Percentiles rank a stretch among this genome's conserved stretches.
These are phyloP conservation scores for Monopterus albus DNA, from an alignment of 2,113 vertebrate species.

Conservation along the genomic window DNA sequence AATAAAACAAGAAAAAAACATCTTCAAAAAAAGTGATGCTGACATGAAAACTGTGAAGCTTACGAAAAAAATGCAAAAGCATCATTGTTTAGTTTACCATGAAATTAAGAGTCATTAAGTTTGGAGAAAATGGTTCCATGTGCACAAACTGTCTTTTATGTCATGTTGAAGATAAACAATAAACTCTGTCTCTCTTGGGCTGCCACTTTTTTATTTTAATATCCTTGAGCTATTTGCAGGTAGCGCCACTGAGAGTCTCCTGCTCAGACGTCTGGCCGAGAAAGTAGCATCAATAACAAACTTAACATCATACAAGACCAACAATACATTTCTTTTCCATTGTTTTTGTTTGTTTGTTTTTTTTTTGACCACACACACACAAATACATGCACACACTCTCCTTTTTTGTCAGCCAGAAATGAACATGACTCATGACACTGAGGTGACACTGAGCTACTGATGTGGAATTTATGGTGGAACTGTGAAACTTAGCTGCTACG, in stretches of 20 bases:
- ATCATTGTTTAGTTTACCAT: constrained; percentile 65
- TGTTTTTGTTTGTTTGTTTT: constrained; percentile 33
- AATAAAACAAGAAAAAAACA: no score
- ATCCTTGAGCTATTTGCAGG: constrained; percentile 27
- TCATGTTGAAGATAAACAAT: constrained; percentile 54
- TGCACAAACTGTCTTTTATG: constrained; percentile 46
- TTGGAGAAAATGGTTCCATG: constrained; percentile 59
- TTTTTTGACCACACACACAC: constrained; percentile 4
- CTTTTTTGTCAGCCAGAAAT: constrained; percentile 20
- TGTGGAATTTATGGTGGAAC: constrained; percentile 53
- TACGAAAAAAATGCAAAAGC: no score
- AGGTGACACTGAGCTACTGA: constrained; percentile 19
- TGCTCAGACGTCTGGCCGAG: constrained; percentile 39
- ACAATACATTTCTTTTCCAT: no score
- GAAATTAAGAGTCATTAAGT: constrained; percentile 72
- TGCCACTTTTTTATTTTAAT: constrained; percentile 23
- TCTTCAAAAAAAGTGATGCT: no score
- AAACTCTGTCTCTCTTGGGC: not conserved
- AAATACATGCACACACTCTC: not conserved
- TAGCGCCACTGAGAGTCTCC: constrained; percentile 27
- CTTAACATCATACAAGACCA: no score
- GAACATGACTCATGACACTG: constrained; percentile 53
- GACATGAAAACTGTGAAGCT: no score
- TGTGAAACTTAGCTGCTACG: constrained; percentile 53
- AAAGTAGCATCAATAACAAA: constrained; percentile 52